Evolutionary conservation across 1,140 invertebrate genomes (phyloP), one percentile per base, ranked within the genome.

Genomic region (Tetragonula clypearis): DNA sequence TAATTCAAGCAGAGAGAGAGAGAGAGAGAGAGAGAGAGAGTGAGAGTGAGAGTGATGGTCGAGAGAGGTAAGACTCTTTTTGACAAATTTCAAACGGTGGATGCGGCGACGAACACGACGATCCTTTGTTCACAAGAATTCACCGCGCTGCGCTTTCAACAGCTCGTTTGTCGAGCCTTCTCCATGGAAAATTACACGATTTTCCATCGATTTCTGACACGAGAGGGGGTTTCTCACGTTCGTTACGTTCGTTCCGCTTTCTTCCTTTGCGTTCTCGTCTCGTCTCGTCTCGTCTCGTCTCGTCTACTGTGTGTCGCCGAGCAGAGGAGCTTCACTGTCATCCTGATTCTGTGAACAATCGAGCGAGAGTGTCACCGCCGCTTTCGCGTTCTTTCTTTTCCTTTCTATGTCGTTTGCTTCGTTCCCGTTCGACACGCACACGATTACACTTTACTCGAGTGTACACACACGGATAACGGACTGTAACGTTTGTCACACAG

Each of bases 121-220:
- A 69, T 88, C 87, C 86, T 86, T 90, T 89, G 90, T 90, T 92
- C 91, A 86, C 86, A 86, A 89, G 87, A 86, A 86, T 89, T 82
- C 78, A 79, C 69, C 86, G 65, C 41, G 62, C 30, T 65, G 23
- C 26, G 17, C 1, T 82, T 65, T 62, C 23, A 5, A 0, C 0
- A 8, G 3, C 15, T 41, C 5, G 23, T n/a, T 6, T 55, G 23
- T 81, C 56, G 17, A 1, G 1, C 26, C 26, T 74, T 72, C 72
- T 82, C 41, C 58, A 30, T 75, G 19, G 15, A 65, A 74, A 69
- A 23, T 71, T 23, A 5, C 4, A 15, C 14, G n/a, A 49, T n/a
- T 21, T 41, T 71, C 12, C 23, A 62, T 14, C 26, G 71, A 55
- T 2, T n/a, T 71, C 35, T 11, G 9, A 71, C 9, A 2, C 21